Evolutionary conservation across 1,140 invertebrate genomes (phyloP).

Genomic region (Cherax destructor): DNA sequence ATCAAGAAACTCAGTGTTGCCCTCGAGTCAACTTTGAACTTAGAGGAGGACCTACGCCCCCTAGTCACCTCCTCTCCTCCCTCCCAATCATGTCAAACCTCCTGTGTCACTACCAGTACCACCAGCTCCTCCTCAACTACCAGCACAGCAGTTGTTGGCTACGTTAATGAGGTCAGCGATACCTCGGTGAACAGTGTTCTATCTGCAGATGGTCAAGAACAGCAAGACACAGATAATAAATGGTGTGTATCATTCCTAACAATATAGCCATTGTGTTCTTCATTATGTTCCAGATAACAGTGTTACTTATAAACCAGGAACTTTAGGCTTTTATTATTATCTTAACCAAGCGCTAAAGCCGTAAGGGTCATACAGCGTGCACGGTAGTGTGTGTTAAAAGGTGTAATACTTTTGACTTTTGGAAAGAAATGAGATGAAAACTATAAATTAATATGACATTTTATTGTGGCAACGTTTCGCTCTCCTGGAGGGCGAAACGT

Average conservation of each 20-base stretch:
- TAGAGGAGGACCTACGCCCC: constrained; percentile 62
- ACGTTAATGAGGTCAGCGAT: constrained; percentile 77
- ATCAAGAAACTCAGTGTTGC: constrained; percentile 86
- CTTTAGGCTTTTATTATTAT: too few species aligned
- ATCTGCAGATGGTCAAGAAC: constrained; percentile 76
- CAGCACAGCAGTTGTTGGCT: constrained; percentile 60
- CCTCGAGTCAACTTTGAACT: constrained; percentile 76
- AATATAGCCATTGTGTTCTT: neutral
- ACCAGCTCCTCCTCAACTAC: constrained; percentile 58
- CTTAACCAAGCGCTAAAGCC: too few species aligned
- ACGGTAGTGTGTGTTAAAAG: too few species aligned
- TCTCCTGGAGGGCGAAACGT: too few species aligned
- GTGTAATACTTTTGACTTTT: too few species aligned
- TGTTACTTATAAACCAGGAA: too few species aligned
- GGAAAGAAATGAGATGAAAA: too few species aligned
- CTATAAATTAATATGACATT: too few species aligned
- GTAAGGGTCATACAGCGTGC: too few species aligned
- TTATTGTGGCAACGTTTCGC: too few species aligned
- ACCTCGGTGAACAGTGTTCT: constrained; percentile 71
- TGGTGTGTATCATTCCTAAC: constrained; percentile 74
- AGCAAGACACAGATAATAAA: constrained; percentile 79
- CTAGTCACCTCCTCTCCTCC: constrained; percentile 61
- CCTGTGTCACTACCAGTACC: constrained; percentile 42
- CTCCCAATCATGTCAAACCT: constrained; percentile 79
- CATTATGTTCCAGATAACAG: too few species aligned